phyloP scores from a whole-genome alignment of 2,888 invertebrate genomes.

The Halocaridina rubra region DNA sequence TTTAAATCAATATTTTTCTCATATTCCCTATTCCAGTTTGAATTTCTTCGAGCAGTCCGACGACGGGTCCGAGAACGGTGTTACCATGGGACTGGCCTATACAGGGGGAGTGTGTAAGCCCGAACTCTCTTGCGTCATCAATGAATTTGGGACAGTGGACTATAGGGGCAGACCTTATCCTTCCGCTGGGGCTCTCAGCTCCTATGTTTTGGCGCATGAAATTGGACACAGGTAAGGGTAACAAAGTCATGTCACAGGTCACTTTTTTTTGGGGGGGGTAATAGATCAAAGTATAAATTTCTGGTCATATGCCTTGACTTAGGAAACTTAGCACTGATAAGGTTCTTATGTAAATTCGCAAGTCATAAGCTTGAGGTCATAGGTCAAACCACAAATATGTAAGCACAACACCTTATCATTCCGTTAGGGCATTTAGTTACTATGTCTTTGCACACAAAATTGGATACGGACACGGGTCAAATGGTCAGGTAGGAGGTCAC shows the following conservation, averaged over 20 bases:
- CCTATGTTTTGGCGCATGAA: conserved; percentile 85
- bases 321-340: too few species aligned
- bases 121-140: conserved; percentile 81
- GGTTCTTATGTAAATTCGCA: too few species aligned
- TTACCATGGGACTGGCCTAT: conserved; percentile 77
- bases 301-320: too few species aligned
- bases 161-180: conserved; percentile 82
- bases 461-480: too few species aligned
- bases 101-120: conserved; percentile 79
- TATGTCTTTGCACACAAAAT: too few species aligned
- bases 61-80: conserved; percentile 78
- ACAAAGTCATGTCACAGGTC: conserved; percentile 2
- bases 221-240: conserved; percentile 82
- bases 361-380: too few species aligned
- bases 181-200: conserved; percentile 85
- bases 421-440: too few species aligned
- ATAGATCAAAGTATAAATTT: too few species aligned
- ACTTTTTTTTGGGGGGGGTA: conserved; percentile 13
- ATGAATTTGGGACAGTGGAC: conserved; percentile 81
- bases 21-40: conserved; percentile 73
- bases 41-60: conserved; percentile 81
- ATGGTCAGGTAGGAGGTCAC: too few species aligned
- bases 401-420: too few species aligned
- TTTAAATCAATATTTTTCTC: not conserved
- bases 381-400: too few species aligned